Evolutionary conservation across 1,140 invertebrate genomes (phyloP).

Genomic region (Temnothorax curvispinosus): DNA sequence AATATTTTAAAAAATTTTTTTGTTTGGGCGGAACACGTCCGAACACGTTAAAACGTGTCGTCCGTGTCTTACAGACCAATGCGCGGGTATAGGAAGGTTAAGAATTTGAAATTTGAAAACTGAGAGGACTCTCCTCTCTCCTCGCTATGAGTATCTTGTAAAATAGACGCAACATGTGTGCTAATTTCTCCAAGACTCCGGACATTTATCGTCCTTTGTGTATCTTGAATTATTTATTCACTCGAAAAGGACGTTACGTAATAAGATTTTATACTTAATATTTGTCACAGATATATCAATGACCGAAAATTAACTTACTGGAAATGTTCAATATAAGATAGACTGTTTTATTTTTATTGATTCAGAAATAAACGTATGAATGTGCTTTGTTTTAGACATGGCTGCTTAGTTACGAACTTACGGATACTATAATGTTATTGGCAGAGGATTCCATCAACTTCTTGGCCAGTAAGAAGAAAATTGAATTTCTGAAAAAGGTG

Average conservation of each 20-base stretch:
- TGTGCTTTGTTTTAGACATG: constrained; percentile 90
- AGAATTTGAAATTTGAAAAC: not conserved
- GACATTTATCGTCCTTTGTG: not conserved
- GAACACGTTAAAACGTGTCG: too few species aligned
- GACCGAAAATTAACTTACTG: not conserved
- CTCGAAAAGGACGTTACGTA: not conserved
- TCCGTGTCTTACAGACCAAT: too few species aligned
- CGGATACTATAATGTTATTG: constrained; percentile 97
- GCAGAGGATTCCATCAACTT: constrained; percentile 94
- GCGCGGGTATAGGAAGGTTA: too few species aligned
- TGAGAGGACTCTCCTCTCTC: not conserved
- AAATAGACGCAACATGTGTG: not conserved
- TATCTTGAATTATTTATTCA: not conserved
- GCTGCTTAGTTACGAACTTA: constrained; percentile 98
- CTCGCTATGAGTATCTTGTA: not conserved
- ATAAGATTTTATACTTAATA: not conserved
- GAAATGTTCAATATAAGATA: not conserved
- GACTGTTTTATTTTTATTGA: not conserved
- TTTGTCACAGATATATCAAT: not conserved
- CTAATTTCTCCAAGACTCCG: not conserved
- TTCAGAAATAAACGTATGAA: not conserved
- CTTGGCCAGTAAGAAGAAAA: constrained; percentile 98
- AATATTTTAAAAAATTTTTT: too few species aligned
- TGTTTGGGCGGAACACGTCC: too few species aligned
- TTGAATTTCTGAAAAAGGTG: constrained; percentile 97